These are phyloP conservation scores for Drosophila novamexicana DNA, from an alignment of 1,140 invertebrate genomes.

Conservation along the genomic window DNA sequence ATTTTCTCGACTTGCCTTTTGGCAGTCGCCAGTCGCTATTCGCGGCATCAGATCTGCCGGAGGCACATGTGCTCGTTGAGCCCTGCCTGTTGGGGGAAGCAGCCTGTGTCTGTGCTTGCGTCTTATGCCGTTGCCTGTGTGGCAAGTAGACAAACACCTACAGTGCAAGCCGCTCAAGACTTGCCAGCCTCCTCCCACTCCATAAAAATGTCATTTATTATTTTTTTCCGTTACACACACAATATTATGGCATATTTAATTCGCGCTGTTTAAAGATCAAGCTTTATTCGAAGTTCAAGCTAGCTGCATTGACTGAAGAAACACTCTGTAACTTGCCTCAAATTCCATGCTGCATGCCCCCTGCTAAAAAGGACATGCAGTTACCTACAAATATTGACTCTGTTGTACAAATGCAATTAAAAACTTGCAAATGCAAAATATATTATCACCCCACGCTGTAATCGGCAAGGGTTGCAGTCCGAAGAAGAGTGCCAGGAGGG, in stretches of 20 bases:
- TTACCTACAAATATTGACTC: slow-evolving; percentile 57
- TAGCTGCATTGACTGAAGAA: too few relatives aligned
- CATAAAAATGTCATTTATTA: slow-evolving; percentile 81
- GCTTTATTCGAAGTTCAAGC: too few relatives aligned
- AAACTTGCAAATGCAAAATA: slow-evolving; percentile 63
- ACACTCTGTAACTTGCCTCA: too few relatives aligned
- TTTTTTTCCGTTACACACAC: slow-evolving; percentile 61
- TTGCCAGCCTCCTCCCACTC: slow-evolving; percentile 37
- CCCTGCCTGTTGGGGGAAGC: slow-evolving; percentile 21
- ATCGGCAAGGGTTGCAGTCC: slow-evolving; percentile 24
- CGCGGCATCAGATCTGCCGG: slow-evolving; percentile 12
- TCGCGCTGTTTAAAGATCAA: too few relatives aligned
- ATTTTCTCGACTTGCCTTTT: slow-evolving; percentile 77
- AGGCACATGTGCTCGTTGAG: slow-evolving; percentile 49
- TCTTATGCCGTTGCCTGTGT: slow-evolving; percentile 5
- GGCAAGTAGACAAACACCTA: slow-evolving; percentile 64
- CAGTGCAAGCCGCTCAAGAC: slow-evolving; percentile 13
- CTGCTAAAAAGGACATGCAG: slow-evolving; percentile 23
- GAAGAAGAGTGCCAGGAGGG: neutral
- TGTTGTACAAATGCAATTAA: slow-evolving; percentile 51
- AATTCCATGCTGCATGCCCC: neutral
- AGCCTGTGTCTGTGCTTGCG: neutral
- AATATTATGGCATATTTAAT: slow-evolving; percentile 8
- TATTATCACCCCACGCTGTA: slow-evolving; percentile 40
- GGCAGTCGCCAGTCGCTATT: slow-evolving; percentile 43